phyloP scores from a whole-genome alignment of 2,888 invertebrate genomes.

The Perizoma affinitatum region DNA sequence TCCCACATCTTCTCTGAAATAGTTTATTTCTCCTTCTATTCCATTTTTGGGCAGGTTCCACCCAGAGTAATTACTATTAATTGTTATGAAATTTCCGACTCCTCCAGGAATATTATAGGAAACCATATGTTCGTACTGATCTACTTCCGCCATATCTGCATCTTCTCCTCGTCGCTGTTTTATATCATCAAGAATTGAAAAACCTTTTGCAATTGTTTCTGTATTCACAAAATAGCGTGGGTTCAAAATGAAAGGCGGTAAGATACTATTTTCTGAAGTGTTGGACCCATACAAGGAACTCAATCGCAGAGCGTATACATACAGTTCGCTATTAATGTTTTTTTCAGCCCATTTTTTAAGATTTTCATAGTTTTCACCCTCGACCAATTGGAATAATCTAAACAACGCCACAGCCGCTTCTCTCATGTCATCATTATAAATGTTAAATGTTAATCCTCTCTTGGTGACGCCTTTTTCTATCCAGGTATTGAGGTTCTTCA shows the following conservation, averaged over 20 bases:
- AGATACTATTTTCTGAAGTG: conserved; percentile 40
- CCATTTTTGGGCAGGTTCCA: conserved; percentile 78
- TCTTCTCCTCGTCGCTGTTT: conserved; percentile 38
- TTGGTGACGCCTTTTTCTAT: conserved; percentile 55
- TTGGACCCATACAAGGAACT: conserved; percentile 67
- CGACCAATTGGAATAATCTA: conserved; percentile 66
- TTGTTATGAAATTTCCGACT: conserved; percentile 50
- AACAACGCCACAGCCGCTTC: conserved; percentile 74
- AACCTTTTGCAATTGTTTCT: conserved; percentile 68
- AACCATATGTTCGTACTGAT: conserved; percentile 49
- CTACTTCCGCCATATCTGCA: conserved; percentile 38
- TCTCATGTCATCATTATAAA: conserved; percentile 76
- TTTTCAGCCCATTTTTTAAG: conserved; percentile 66
- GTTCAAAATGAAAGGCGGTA: conserved; percentile 77
- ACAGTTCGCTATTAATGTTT: conserved; percentile 77
- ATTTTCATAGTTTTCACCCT: conserved; percentile 60
- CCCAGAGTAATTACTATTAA: conserved; percentile 74
- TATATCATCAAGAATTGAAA: conserved; percentile 55
- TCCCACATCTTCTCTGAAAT: conserved; percentile 86
- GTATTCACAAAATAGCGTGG: conserved; percentile 70
- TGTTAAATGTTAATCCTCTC: conserved; percentile 73
- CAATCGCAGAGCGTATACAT: conserved; percentile 73
- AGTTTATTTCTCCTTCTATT: conserved; percentile 81
- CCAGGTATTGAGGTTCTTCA: conserved; percentile 50
- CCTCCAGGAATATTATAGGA: conserved; percentile 24